phyloP scores from a whole-genome alignment of 2,797 vertebrate species.

The Odontamblyopus rebecca region DNA sequence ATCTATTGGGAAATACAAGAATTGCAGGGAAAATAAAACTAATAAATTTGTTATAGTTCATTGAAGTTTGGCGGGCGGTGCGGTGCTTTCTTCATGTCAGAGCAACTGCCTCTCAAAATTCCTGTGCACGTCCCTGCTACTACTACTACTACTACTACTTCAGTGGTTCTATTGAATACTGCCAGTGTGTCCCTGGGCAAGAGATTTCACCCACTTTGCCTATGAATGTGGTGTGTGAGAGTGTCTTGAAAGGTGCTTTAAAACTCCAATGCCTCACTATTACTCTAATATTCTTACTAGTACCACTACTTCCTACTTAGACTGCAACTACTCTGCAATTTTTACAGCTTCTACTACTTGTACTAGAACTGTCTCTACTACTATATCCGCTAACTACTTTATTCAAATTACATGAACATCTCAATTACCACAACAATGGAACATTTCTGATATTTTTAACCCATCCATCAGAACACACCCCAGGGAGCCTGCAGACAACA shows the following conservation, averaged over 20 bases:
- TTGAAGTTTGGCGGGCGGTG: too few relatives aligned
- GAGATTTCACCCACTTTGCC: too few relatives aligned
- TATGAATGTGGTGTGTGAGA: too few relatives aligned
- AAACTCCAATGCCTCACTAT: background rate
- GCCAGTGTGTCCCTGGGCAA: too few relatives aligned
- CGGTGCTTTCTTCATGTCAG: too few relatives aligned
- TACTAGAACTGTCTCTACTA: background rate
- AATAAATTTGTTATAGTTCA: too few relatives aligned
- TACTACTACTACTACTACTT: background rate
- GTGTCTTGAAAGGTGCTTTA: too few relatives aligned
- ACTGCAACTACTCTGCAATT: background rate
- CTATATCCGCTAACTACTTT: background rate
- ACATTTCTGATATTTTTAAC: constrained; percentile 3
- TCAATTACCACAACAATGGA: background rate
- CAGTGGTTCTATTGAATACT: too few relatives aligned
- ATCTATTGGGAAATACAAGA: too few relatives aligned
- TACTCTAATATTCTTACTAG: background rate
- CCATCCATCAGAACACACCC: background rate
- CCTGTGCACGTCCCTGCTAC: background rate
- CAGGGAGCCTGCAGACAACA: background rate
- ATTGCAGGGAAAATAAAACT: too few relatives aligned
- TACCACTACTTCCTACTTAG: background rate
- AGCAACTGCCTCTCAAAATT: too few relatives aligned
- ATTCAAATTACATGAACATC: background rate
- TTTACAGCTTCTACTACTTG: background rate